Percentiles rank a stretch among this genome's conserved stretches.
phyloP scores from a whole-genome alignment of 2,113 vertebrate species.

The Nothoprocta perdicaria region DNA sequence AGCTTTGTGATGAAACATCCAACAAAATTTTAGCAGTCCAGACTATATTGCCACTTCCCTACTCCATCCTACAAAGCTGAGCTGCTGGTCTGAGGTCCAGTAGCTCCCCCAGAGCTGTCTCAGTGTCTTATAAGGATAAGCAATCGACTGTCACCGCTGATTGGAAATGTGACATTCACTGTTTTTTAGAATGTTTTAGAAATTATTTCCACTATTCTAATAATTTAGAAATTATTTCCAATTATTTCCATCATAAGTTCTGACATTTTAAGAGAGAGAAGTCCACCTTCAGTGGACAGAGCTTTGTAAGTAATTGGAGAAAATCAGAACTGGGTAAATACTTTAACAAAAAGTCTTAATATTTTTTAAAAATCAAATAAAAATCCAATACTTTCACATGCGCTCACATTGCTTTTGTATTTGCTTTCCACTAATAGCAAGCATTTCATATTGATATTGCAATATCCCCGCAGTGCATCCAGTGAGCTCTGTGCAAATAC shows the following conservation, averaged over 20 bases:
- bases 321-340: not conserved
- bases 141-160: rapidly evolving
- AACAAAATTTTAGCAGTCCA: not conserved
- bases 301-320: not conserved
- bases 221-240: not conserved
- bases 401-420: rapidly evolving
- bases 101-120: not conserved
- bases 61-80: not conserved
- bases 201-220: not conserved
- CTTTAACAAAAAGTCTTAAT: not conserved
- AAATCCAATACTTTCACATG: rapidly evolving
- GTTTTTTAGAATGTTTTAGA: not conserved
- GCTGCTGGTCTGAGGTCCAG: not conserved
- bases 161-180: too few species aligned
- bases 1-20: rapidly evolving
- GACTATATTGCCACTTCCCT: not conserved
- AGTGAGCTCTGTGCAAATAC: not conserved
- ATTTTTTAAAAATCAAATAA: not conserved
- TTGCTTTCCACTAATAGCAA: not conserved
- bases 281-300: not conserved
- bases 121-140: not conserved
- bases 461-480: not conserved
- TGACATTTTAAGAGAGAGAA: not conserved
- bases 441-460: rapidly evolving
- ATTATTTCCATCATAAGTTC: not conserved